Evolutionary conservation across 2,113 vertebrate species (phyloP).

Genomic region (Motacilla alba): DNA sequence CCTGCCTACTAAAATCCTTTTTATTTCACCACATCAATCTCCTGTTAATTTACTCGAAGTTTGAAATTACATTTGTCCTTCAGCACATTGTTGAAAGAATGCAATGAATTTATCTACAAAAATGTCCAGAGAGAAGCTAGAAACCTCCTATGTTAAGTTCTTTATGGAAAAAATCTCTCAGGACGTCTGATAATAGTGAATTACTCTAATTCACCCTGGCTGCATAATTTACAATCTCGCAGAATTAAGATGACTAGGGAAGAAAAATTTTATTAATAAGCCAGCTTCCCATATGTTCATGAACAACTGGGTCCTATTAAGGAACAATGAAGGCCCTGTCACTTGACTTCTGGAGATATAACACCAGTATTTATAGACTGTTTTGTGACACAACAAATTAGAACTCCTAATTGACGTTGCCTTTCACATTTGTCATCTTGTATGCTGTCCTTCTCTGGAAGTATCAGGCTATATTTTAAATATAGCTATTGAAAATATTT

Average conservation of each 20-base stretch:
- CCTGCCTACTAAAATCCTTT: not conserved
- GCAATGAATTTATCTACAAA: not conserved
- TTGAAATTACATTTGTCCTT: not conserved
- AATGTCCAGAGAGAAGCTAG: not conserved
- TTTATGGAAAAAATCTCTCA: not conserved
- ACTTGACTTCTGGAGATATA: slow-evolving; percentile 45
- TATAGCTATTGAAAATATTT: not conserved
- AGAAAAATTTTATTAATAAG: slow-evolving; percentile 56
- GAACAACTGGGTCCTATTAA: slow-evolving; percentile 56
- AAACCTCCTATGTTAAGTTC: not conserved
- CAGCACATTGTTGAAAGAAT: not conserved
- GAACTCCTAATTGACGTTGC: not conserved
- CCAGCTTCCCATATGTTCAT: slow-evolving; percentile 22
- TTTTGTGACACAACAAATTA: not conserved
- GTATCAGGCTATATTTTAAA: not conserved
- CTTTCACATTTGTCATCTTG: slow-evolving; percentile 9
- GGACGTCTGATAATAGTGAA: not conserved
- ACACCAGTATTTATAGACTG: slow-evolving; percentile 55
- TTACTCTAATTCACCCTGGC: not conserved
- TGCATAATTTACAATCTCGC: slow-evolving; percentile 21
- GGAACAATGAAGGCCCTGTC: slow-evolving; percentile 65
- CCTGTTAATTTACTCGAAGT: not conserved
- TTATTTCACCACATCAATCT: not conserved
- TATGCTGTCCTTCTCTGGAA: not conserved
- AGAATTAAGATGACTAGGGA: slow-evolving; percentile 5